Conservation (phyloP, 1,140 invertebrate species). For the Zophobas atratus region DNA sequence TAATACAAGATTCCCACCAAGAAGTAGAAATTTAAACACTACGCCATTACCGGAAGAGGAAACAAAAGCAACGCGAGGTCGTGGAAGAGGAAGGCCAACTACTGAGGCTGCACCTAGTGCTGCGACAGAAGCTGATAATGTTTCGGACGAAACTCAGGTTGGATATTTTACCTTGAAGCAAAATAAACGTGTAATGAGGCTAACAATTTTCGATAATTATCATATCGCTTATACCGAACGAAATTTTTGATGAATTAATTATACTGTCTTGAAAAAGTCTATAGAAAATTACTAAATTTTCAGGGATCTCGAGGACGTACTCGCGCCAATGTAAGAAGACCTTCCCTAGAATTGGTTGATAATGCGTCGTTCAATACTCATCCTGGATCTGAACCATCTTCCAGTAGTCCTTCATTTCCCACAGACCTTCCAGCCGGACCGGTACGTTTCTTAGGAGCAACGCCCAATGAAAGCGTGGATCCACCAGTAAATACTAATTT, state of each 20-base stretch:
- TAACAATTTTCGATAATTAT: not conserved
- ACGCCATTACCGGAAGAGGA: slow-evolving; percentile 66
- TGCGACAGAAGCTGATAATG: slow-evolving; percentile 58
- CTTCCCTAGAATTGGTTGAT: slow-evolving; percentile 84
- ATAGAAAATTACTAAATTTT: slow-evolving; percentile 32
- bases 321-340: slow-evolving; percentile 72
- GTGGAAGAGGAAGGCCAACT: slow-evolving; percentile 69
- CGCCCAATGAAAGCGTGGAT: slow-evolving; percentile 72
- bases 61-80: slow-evolving; percentile 64
- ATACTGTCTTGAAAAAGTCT: too few relatives aligned
- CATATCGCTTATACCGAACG: not conserved
- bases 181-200: not conserved
- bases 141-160: slow-evolving; percentile 66
- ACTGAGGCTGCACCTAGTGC: slow-evolving; percentile 53
- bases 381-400: slow-evolving; percentile 60
- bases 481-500: slow-evolving; percentile 58
- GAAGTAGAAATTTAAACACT: slow-evolving; percentile 73
- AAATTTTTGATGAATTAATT: not conserved
- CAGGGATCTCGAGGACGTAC: slow-evolving; percentile 64
- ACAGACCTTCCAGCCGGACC: slow-evolving; percentile 71
- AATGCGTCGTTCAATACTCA: slow-evolving; percentile 85
- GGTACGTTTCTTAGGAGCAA: slow-evolving; percentile 73
- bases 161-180: slow-evolving; percentile 40
- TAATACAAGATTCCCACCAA: slow-evolving; percentile 84
- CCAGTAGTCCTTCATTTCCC: slow-evolving; percentile 69